phyloP scores from a whole-genome alignment of 1,140 invertebrate genomes.

The Phortica variegata region DNA sequence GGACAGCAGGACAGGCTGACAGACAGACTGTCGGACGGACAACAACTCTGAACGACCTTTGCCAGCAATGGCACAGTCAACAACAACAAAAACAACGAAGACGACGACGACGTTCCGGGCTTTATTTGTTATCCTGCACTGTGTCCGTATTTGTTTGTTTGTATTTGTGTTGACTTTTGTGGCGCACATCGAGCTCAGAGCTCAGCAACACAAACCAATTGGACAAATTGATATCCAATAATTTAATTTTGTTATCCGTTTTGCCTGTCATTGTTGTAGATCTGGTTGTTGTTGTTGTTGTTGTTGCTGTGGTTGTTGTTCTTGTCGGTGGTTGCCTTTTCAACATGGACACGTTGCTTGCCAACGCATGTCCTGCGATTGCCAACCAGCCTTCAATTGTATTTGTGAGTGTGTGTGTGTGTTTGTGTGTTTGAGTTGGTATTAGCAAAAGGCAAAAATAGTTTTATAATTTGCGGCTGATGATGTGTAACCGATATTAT shows the following conservation, averaged over 20 bases:
- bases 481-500: constrained; percentile 50
- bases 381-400: neutral
- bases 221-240: constrained; percentile 53
- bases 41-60: constrained; percentile 1
- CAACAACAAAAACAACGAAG: neutral
- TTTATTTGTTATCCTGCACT: too few relatives aligned
- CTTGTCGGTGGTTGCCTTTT: constrained; percentile 6
- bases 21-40: neutral
- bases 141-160: too few relatives aligned
- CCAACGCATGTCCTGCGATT: too few relatives aligned
- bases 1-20: neutral
- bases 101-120: neutral
- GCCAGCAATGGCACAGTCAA: too few relatives aligned
- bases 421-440: too few relatives aligned
- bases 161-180: constrained; percentile 51
- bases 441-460: constrained; percentile 26
- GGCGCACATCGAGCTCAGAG: constrained; percentile 43
- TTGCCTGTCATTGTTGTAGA: constrained; percentile 38
- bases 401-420: neutral
- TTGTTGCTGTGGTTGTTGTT: neutral
- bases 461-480: constrained; percentile 48
- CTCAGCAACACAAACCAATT: constrained; percentile 15
- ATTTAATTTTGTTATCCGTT: constrained; percentile 54
- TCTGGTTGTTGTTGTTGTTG: constrained; percentile 1
- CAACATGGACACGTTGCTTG: too few relatives aligned